Conservation (phyloP, 2,113 vertebrate species). For the Perccottus glenii region DNA sequence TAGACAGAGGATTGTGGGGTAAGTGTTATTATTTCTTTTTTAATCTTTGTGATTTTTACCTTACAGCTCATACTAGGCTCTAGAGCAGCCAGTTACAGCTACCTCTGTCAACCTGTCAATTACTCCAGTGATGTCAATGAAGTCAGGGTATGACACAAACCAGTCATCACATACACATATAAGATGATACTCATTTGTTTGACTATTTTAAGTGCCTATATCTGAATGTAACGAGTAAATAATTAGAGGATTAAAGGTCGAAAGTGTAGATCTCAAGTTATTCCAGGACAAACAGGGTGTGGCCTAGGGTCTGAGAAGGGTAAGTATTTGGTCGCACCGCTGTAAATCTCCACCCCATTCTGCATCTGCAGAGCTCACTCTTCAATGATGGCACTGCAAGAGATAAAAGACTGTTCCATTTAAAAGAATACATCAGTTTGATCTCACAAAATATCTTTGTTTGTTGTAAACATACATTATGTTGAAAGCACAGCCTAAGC, state of each 20-base stretch:
- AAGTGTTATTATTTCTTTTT: neutral
- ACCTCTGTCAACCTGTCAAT: slow-evolving; percentile 95
- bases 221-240: neutral
- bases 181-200: too few species aligned
- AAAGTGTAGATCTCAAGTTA: slow-evolving; percentile 12
- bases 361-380: slow-evolving; percentile 21
- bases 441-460: too few species aligned
- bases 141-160: slow-evolving; percentile 89
- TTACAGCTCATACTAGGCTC: slow-evolving; percentile 91
- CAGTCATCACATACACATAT: neutral
- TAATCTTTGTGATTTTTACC: slow-evolving; percentile 10
- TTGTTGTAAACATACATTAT: too few species aligned
- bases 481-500: too few species aligned
- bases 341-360: slow-evolving; percentile 24
- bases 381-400: slow-evolving; percentile 32
- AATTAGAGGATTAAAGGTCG: slow-evolving; percentile 6
- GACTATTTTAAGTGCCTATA: too few species aligned
- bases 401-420: slow-evolving; percentile 10
- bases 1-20: neutral
- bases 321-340: slow-evolving; percentile 44
- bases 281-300: slow-evolving; percentile 39
- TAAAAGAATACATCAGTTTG: slow-evolving; percentile 27
- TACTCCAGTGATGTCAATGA: slow-evolving; percentile 95
- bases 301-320: slow-evolving; percentile 11
- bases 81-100: slow-evolving; percentile 94